These are phyloP conservation scores for Mastacembelus armatus DNA, from an alignment of 2,797 vertebrate genomes.

Conservation along the genomic window DNA sequence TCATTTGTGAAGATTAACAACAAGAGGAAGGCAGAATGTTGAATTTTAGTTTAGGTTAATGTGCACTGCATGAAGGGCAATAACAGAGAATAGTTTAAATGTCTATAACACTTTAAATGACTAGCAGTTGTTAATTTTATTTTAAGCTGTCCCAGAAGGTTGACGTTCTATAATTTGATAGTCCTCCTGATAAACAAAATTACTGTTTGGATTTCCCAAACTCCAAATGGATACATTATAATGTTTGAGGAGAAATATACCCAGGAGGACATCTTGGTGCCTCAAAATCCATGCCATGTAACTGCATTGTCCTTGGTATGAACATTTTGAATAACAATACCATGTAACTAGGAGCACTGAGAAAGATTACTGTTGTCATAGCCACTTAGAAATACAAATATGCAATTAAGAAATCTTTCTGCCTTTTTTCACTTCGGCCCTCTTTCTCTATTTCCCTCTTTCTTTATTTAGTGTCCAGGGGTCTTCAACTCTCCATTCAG, in stretches of 20 bases:
- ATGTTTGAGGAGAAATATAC: slow-evolving; percentile 5
- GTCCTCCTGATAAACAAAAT: slow-evolving; percentile 21
- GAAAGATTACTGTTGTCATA: not conserved
- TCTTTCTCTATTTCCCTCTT: slow-evolving; percentile 20
- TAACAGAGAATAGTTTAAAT: too few relatives aligned
- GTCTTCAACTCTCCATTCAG: slow-evolving; percentile 93
- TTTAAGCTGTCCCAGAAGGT: slow-evolving; percentile 28
- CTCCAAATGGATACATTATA: slow-evolving; percentile 7
- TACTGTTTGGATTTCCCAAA: slow-evolving; percentile 10
- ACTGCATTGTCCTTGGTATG: slow-evolving; percentile 2
- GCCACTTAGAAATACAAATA: not conserved
- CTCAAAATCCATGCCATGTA: not conserved
- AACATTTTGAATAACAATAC: too few relatives aligned
- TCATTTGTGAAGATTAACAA: slow-evolving; percentile 11
- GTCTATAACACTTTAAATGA: too few relatives aligned
- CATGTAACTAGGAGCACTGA: not conserved
- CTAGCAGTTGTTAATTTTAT: slow-evolving; percentile 19
- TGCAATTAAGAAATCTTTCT: slow-evolving; percentile 9
- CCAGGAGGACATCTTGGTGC: not conserved
- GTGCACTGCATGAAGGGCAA: slow-evolving; percentile 9
- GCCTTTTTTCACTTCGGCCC: too few relatives aligned
- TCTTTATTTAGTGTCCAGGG: slow-evolving; percentile 86
- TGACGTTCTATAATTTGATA: slow-evolving; percentile 10
- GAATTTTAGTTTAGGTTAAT: slow-evolving; percentile 3
- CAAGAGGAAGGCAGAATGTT: not conserved